A percentile compares a stretch with the other conserved stretches of the same genome.
Evolutionary conservation across 2,888 invertebrate genomes (phyloP).

Genomic region (Argyresthia albistria): DNA sequence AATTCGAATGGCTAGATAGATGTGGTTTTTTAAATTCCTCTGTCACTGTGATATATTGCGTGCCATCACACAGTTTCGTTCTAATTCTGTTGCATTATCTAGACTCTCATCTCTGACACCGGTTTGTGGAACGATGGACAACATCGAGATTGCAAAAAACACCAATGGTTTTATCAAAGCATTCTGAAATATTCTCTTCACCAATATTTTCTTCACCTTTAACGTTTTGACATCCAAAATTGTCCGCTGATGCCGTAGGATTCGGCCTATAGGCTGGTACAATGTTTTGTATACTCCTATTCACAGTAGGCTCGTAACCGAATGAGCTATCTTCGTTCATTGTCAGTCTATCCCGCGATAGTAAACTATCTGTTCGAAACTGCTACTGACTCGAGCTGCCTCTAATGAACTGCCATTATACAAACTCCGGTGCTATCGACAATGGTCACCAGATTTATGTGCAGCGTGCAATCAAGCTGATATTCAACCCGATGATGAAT

Average conservation of each 20-base stretch:
- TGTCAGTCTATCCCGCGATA: background rate
- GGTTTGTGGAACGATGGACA: too few relatives aligned
- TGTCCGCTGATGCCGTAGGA: too few relatives aligned
- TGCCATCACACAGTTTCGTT: background rate
- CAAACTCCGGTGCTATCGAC: background rate
- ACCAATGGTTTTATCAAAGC: too few relatives aligned
- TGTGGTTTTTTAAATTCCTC: background rate
- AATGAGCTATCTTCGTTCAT: background rate
- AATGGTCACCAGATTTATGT: conserved; percentile 5
- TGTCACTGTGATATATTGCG: background rate
- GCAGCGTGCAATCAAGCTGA: conserved; percentile 3
- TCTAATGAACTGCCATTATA: conserved; percentile 4
- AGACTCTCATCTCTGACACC: too few relatives aligned
- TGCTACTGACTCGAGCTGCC: background rate
- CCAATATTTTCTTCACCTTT: too few relatives aligned
- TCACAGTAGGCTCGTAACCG: too few relatives aligned
- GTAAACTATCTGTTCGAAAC: background rate
- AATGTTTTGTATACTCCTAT: too few relatives aligned
- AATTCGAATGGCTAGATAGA: background rate
- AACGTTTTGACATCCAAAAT: too few relatives aligned
- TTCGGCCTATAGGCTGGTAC: too few relatives aligned
- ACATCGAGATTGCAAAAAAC: too few relatives aligned
- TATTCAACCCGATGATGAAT: conserved; percentile 4
- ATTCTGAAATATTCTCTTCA: too few relatives aligned
- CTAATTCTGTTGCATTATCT: background rate